phyloP scores from a whole-genome alignment of 2,113 vertebrate species.

The Euleptes europaea region DNA sequence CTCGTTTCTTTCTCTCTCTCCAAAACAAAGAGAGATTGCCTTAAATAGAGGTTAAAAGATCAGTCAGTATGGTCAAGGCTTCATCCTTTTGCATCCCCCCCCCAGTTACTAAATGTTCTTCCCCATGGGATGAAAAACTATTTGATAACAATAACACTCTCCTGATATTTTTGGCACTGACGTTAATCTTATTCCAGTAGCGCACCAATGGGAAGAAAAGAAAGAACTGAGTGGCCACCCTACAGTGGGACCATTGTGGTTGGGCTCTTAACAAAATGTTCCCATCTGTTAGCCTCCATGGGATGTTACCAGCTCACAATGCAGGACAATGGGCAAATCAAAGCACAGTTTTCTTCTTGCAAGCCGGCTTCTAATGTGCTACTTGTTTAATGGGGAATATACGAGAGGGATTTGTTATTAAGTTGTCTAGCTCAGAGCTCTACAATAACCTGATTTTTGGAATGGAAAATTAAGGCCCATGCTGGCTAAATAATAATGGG shows the following conservation, averaged over 20 bases:
- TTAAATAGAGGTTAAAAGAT: slow-evolving; percentile 13
- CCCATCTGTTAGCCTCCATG: not conserved
- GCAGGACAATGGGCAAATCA: slow-evolving; percentile 8
- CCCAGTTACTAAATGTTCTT: not conserved
- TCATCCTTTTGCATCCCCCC: not conserved
- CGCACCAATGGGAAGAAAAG: not conserved
- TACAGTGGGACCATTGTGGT: not conserved
- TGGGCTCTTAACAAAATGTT: slow-evolving; percentile 30
- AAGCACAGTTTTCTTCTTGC: not conserved
- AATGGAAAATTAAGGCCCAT: not conserved
- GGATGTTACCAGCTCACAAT: not conserved
- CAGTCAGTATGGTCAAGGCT: not conserved
- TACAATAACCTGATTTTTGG: not conserved
- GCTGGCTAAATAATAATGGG: not conserved
- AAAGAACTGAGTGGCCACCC: not conserved
- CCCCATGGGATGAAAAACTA: not conserved
- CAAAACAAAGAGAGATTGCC: not conserved
- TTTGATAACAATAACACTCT: slow-evolving; percentile 15
- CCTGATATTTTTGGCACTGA: slow-evolving; percentile 3
- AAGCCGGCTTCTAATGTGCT: not conserved
- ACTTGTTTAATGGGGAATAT: not conserved
- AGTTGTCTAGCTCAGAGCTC: not conserved
- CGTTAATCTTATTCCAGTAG: not conserved
- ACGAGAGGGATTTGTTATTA: not conserved
- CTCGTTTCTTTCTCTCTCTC: not conserved